Conservation (phyloP, 2,797 vertebrate species). For the Parauchenoglanis punctatus region DNA sequence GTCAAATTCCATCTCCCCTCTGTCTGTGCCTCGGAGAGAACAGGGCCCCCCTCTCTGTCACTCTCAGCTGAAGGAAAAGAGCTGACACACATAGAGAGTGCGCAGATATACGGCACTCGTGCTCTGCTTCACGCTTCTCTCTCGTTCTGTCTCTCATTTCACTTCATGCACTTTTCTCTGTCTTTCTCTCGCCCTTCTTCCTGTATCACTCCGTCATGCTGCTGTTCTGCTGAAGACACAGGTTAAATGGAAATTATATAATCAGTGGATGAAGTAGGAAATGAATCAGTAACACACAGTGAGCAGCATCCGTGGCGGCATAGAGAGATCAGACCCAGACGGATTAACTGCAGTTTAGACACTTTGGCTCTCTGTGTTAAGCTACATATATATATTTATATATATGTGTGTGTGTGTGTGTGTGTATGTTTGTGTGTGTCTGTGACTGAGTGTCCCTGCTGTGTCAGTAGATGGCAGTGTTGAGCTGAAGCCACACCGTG, state of each 20-base stretch:
- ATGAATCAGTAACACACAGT: constrained; percentile 69
- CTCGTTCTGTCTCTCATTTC: constrained; percentile 56
- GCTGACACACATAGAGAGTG: constrained; percentile 57
- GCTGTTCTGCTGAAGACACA: constrained; percentile 31
- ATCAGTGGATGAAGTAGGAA: constrained; percentile 73
- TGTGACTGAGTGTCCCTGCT: neutral
- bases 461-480: constrained; percentile 75
- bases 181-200: constrained; percentile 18
- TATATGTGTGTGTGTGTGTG: constrained; percentile 21
- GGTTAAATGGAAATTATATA: constrained; percentile 41
- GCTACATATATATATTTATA: neutral
- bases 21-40: constrained; percentile 31
- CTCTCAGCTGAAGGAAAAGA: constrained; percentile 54
- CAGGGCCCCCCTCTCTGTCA: constrained; percentile 8
- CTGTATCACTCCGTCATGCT: constrained; percentile 36
- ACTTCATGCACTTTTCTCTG: constrained; percentile 52
- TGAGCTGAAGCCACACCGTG: constrained; percentile 59
- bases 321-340: constrained; percentile 63
- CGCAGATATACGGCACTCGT: constrained; percentile 51
- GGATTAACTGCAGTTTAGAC: constrained; percentile 44
- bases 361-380: constrained; percentile 1
- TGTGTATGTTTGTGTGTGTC: constrained; percentile 30
- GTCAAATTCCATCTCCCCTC: constrained; percentile 64
- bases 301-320: constrained; percentile 66
- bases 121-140: constrained; percentile 49